Percentiles rank a stretch among this genome's conserved stretches.
Conservation (phyloP, 1,140 invertebrate genomes). For the Macrobrachium nipponense region DNA sequence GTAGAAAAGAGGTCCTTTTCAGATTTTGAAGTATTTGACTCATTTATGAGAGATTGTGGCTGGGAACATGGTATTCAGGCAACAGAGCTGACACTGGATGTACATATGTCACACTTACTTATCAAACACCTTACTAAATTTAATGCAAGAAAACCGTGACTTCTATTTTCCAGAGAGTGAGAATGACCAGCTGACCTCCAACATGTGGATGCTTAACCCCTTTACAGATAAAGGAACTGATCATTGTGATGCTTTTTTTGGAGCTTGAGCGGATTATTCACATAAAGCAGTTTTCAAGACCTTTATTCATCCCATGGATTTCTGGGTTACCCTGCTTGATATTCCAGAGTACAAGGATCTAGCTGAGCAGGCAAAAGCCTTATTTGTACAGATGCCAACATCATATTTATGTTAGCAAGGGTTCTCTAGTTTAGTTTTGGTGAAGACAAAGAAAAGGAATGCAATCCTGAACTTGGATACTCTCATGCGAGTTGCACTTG, state of each 20-base stretch:
- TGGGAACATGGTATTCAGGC: constrained; percentile 1
- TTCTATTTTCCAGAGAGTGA: constrained; percentile 27
- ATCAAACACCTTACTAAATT: constrained; percentile 28
- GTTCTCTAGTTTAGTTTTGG: constrained; percentile 13
- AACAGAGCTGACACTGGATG: constrained; percentile 7
- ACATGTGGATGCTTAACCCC: constrained; percentile 24
- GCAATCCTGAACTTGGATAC: no score
- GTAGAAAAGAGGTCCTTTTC: constrained; percentile 7
- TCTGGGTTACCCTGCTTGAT: no score
- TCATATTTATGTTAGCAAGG: neutral
- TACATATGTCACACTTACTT: constrained; percentile 3
- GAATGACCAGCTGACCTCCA: constrained; percentile 12
- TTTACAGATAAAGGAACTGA: constrained; percentile 17
- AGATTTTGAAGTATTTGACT: no score
- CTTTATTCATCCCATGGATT: no score
- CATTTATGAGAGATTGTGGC: neutral
- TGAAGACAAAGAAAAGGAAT: neutral
- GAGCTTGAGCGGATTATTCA: neutral
- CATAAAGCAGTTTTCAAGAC: no score
- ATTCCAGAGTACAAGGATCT: no score
- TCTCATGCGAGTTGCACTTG: no score
- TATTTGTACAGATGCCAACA: constrained; percentile 30
- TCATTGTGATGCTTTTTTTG: constrained; percentile 26
- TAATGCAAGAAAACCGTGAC: constrained; percentile 18
- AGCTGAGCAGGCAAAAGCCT: constrained; percentile 24